Percentiles rank a stretch among this genome's conserved stretches.
Conservation (phyloP, 2,113 vertebrate species). For the Lagenorhynchus albirostris region DNA sequence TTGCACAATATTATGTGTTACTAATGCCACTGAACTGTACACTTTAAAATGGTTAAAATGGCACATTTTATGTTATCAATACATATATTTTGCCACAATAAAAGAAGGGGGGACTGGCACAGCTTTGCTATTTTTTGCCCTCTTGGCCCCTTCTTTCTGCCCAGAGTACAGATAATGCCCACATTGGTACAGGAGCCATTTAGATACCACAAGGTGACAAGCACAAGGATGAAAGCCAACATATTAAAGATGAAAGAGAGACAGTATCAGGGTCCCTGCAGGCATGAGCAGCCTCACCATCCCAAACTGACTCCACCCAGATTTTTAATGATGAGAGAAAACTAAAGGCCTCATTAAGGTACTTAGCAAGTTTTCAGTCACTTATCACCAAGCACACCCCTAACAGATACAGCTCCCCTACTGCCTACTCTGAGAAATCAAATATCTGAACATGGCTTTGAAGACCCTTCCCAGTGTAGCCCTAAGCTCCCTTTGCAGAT, state of each 20-base stretch:
- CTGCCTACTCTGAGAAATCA: not conserved
- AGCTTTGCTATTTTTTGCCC: not conserved
- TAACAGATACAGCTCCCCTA: not conserved
- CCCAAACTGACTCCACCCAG: no score
- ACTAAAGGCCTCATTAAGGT: not conserved
- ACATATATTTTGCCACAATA: not conserved
- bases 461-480: not conserved
- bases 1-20: not conserved
- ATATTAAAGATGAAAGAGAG: not conserved
- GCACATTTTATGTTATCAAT: not conserved
- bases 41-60: not conserved
- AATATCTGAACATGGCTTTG: not conserved
- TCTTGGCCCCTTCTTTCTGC: not conserved
- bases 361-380: not conserved
- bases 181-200: not conserved
- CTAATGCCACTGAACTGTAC: not conserved
- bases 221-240: not conserved
- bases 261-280: not conserved
- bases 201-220: not conserved
- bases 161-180: not conserved
- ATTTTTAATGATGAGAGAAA: not conserved
- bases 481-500: not conserved
- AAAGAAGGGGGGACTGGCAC: not conserved
- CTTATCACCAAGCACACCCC: not conserved
- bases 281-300: not conserved